Conservation (phyloP, 2,797 vertebrate genomes). For the Pantherophis vulpinus region DNA sequence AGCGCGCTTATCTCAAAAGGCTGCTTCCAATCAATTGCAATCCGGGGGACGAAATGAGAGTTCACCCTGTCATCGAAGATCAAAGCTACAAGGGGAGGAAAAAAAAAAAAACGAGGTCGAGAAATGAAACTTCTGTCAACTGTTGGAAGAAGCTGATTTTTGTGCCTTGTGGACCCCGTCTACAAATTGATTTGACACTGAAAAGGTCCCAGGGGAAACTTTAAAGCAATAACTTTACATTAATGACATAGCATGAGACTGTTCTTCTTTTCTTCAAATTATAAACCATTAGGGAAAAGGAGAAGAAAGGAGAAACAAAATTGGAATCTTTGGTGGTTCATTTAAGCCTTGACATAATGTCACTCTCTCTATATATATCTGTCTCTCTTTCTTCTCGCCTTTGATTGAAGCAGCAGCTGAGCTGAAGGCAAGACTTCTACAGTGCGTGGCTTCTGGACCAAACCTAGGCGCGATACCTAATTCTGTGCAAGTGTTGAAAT, state of each 20-base stretch:
- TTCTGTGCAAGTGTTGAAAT: background rate
- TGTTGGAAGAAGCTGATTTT: constrained; percentile 57
- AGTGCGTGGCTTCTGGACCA: background rate
- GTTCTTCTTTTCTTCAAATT: constrained; percentile 69
- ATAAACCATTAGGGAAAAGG: constrained; percentile 64
- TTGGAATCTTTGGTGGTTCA: constrained; percentile 31
- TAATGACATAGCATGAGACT: constrained; percentile 72
- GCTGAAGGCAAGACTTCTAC: background rate
- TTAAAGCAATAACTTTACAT: constrained; percentile 77
- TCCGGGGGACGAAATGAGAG: constrained; percentile 72
- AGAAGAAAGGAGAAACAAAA: background rate
- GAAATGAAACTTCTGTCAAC: constrained; percentile 67
- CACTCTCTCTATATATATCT: background rate
- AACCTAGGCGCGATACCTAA: too few relatives aligned
- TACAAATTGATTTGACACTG: constrained; percentile 76
- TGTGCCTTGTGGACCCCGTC: constrained; percentile 68
- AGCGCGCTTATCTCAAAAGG: constrained; percentile 72
- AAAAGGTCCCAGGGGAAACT: constrained; percentile 73
- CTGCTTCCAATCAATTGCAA: constrained; percentile 67
- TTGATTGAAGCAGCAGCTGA: rapidly evolving
- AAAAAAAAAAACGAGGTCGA: constrained; percentile 62
- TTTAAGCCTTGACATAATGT: constrained; percentile 4
- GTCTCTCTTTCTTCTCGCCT: background rate
- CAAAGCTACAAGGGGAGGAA: constrained; percentile 64
- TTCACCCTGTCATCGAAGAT: constrained; percentile 79